Percentiles rank a stretch among this genome's conserved stretches.
Evolutionary conservation across 2,888 invertebrate species (phyloP).

Genomic region (Microctonus aethiopoides): DNA sequence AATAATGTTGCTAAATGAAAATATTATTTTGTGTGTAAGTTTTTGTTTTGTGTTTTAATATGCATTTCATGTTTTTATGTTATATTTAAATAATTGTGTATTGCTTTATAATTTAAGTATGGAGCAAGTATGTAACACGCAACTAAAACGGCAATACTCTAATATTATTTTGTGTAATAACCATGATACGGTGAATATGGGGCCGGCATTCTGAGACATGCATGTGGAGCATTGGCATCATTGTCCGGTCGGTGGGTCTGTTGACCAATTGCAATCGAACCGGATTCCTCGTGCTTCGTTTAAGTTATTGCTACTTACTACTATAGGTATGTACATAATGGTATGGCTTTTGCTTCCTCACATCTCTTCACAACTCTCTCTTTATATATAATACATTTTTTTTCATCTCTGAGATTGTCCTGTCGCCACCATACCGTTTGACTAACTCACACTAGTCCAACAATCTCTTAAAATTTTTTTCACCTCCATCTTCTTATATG

Average conservation of each 20-base stretch:
- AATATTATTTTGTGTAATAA: constrained; percentile 5
- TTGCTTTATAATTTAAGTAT: no score
- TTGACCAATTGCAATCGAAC: no score
- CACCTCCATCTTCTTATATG: constrained; percentile 1
- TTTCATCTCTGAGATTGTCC: background rate
- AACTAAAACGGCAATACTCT: background rate
- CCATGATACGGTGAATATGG: background rate
- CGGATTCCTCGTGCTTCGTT: background rate
- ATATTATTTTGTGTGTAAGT: background rate
- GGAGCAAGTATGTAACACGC: background rate
- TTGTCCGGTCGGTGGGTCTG: background rate
- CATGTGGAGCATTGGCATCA: background rate
- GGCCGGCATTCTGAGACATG: background rate
- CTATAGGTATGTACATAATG: no score
- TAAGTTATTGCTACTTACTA: no score
- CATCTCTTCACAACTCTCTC: background rate
- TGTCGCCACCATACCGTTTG: background rate
- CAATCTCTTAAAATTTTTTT: background rate
- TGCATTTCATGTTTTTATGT: background rate
- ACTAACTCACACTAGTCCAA: background rate
- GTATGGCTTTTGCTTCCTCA: background rate
- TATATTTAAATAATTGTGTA: background rate
- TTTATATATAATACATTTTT: no score
- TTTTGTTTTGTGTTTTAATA: background rate
- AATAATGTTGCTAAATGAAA: background rate